Base-by-base conservation (phyloP, 2,888 invertebrate species). In the Danaus chrysippus region DNA sequence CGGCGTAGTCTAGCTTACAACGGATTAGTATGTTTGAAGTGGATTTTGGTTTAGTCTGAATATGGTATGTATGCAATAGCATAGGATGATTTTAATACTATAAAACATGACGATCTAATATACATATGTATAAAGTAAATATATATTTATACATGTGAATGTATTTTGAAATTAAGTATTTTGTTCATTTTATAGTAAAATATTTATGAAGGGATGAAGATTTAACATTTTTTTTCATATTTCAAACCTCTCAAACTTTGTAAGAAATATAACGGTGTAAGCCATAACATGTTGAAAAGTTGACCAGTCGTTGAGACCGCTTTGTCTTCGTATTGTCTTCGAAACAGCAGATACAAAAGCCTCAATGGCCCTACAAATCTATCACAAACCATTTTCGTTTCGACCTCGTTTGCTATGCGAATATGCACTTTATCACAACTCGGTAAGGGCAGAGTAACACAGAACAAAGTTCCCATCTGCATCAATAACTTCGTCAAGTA, bases 291-390 rank as follows among this genome's bases (percentile, higher is more conserved):
- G 42, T 61, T 58, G 55, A 58, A 65, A 62, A 79, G 78, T 82
- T 86, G 87, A 88, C 87, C 87, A 82, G 84, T 86, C 77, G 81
- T 81, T 76, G 81, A 79, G 84, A 79, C 70, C 75, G 79, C 82
- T 85, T 86, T 88, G 86, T 87, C 79, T 79, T 76, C 73, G 76
- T 79, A 85, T 87, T 87, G 87, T 87, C 86, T 87, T 83, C 83
- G 76, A 77, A 78, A 73, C 79, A 75, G 74, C 79, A 75, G 74
- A 76, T 77, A 83, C 81, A 84, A 83, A 81, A 78, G 79, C 78
- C 78, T 87, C 79, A 83, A 87, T 82, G 81, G 52, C 52, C 55
- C 66, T 58, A 61, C 56, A 56, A 61, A 13, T 41, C 52, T 80
- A 67, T 63, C 46, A 66, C 62, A 67, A 67, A 62, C 56, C 53